These are phyloP conservation scores for Heterotis niloticus DNA, from an alignment of 2,113 vertebrate species.

Conservation along the genomic window DNA sequence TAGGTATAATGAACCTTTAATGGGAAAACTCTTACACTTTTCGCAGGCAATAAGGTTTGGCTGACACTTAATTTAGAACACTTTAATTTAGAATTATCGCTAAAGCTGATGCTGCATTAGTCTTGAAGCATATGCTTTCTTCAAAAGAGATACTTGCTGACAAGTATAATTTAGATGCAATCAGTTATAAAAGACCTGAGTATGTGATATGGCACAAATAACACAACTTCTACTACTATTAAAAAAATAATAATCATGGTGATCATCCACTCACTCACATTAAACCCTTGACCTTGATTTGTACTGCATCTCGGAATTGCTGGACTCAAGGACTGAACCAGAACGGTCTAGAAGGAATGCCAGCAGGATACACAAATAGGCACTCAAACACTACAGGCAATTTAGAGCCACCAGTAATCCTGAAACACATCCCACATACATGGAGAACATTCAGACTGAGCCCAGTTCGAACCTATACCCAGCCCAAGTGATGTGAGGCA, in stretches of 20 bases:
- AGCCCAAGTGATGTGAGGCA: not conserved
- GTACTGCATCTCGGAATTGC: too few relatives aligned
- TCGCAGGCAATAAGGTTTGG: constrained; percentile 16
- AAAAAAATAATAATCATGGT: not conserved
- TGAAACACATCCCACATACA: too few relatives aligned
- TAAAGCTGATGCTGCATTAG: constrained; percentile 15
- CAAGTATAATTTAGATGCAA: constrained; percentile 20
- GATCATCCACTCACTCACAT: not conserved
- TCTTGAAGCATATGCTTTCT: not conserved
- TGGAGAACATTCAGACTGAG: too few relatives aligned
- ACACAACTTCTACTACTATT: not conserved
- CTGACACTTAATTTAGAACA: constrained; percentile 22
- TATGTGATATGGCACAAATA: not conserved
- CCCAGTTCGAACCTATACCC: not conserved
- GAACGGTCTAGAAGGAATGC: too few relatives aligned
- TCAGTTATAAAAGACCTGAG: constrained; percentile 5
- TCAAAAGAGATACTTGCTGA: constrained; percentile 10
- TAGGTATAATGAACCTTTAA: constrained; percentile 21
- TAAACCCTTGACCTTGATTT: too few relatives aligned
- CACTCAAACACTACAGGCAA: too few relatives aligned
- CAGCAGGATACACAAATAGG: too few relatives aligned
- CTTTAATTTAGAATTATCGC: constrained; percentile 21
- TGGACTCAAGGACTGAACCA: too few relatives aligned
- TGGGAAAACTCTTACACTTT: constrained; percentile 24
- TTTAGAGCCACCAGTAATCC: too few relatives aligned